Conservation (phyloP, 1,140 invertebrate species). For the Drosophila malerkotliana region DNA sequence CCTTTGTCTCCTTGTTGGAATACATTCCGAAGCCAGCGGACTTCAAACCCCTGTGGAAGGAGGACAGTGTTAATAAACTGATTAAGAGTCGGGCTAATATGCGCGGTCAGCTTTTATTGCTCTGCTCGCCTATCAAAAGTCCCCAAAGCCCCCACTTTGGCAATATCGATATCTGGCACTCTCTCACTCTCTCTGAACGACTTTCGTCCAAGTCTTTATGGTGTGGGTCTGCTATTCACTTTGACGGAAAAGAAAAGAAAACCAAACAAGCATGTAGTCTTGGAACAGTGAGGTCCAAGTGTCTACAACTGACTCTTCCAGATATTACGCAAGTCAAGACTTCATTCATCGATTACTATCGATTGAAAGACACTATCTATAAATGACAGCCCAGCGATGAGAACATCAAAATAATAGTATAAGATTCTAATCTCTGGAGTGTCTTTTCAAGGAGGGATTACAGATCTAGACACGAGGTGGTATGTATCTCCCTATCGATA, state of each 20-base stretch:
- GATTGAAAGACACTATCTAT: too few relatives aligned
- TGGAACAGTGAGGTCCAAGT: too few relatives aligned
- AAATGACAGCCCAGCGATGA: background rate
- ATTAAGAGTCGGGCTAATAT: slow-evolving; percentile 38
- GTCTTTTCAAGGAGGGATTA: slow-evolving; percentile 5
- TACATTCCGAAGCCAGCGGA: slow-evolving; percentile 69
- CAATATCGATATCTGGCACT: slow-evolving; percentile 11
- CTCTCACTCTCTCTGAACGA: background rate
- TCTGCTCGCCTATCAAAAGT: slow-evolving; percentile 13
- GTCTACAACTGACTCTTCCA: too few relatives aligned
- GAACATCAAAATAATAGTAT: slow-evolving; percentile 13
- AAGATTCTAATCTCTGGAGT: slow-evolving; percentile 27
- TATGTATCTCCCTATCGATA: too few relatives aligned
- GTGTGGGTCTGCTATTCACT: background rate
- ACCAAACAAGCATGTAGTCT: background rate
- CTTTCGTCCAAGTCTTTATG: background rate
- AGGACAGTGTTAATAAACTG: slow-evolving; percentile 32
- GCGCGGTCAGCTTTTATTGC: slow-evolving; percentile 18
- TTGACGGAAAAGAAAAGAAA: background rate
- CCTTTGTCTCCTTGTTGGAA: slow-evolving; percentile 71
- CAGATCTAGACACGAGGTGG: background rate
- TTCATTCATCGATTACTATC: too few relatives aligned
- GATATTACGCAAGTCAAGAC: too few relatives aligned
- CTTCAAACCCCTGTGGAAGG: slow-evolving; percentile 46
- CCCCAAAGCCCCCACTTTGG: slow-evolving; percentile 10